A percentile compares a stretch with the other conserved stretches of the same genome.
These are phyloP conservation scores for Rhyacichthys aspro DNA, from an alignment of 2,797 vertebrate genomes.

Conservation along the genomic window DNA sequence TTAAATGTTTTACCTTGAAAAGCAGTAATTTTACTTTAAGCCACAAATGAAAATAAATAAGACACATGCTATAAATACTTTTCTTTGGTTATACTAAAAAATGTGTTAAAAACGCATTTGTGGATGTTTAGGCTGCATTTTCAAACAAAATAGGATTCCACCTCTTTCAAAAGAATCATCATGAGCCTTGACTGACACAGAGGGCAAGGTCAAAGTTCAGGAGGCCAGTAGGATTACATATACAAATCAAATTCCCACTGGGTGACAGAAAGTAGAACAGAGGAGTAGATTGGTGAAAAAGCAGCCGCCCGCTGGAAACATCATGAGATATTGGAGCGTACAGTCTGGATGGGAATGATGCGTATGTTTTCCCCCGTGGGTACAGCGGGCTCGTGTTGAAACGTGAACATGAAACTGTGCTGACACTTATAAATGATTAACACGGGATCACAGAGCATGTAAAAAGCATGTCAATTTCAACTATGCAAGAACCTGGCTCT, in stretches of 20 bases:
- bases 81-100: too few species aligned
- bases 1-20: too few species aligned
- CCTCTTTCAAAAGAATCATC: background rate
- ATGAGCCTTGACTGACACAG: background rate
- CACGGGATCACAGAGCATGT: constrained; percentile 60
- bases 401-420: constrained; percentile 57
- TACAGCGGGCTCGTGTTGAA: constrained; percentile 35
- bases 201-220: constrained; percentile 26
- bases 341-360: constrained; percentile 7
- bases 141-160: too few species aligned
- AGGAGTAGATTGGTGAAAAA: constrained; percentile 10
- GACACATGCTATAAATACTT: too few species aligned
- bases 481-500: constrained; percentile 5
- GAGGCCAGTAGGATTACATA: constrained; percentile 17
- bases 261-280: constrained; percentile 12
- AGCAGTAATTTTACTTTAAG: too few species aligned
- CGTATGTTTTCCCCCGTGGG: constrained; percentile 28
- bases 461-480: constrained; percentile 60
- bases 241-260: constrained; percentile 1
- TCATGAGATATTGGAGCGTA: constrained; percentile 20
- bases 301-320: constrained; percentile 7
- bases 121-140: too few species aligned
- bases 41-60: too few species aligned
- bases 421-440: constrained; percentile 70
- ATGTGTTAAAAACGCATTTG: too few species aligned